Evolutionary conservation across 2,888 invertebrate genomes (phyloP), one percentile per base, ranked within the genome.

Genomic region (Copidosoma aretas): DNA sequence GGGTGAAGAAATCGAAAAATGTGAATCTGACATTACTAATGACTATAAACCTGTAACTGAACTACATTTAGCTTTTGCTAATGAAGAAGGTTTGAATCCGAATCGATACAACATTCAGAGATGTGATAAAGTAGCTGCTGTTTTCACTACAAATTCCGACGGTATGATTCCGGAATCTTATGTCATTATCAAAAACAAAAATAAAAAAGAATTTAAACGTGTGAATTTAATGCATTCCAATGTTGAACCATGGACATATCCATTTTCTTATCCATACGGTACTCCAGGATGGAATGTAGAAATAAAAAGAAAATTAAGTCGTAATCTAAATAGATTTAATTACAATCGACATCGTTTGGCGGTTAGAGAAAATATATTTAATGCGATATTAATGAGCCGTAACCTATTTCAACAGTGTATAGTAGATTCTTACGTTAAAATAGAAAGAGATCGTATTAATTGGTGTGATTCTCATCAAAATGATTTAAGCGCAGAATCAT

Each of bases 161-260:
- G 72, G 73, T 10, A 73, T 74, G 56, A 73, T 75, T 66, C 71
- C 71, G n/a, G 71, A 75, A 61, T 73, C 68, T 14, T 72, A 67
- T 21, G 67, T 73, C 2, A 46, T 59, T 41, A 66, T 73, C 46
- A 54, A 71, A 15, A 70, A 74, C 24, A 70, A 59, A 60, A 65
- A 62, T 39, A 67, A 70, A 12, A 67, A 65, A 64, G 22, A 53
- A 24, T 62, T 74, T 59, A 64, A 71, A 41, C 24, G 25, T 12
- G 60, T 73, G 15, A 73, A 68, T 57, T 68, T 62, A 24, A 71
- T 75, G 73, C 71, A 76, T 71, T 70, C 73, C 17, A 71, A 75
- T 64, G 64, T 73, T 12, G 73, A 75, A 49, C 74, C 71, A 32
- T 75, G 68, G 72, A 68, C 73, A 21, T 74, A 75, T 66, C 71